Percentiles rank a stretch among this genome's conserved stretches.
Evolutionary conservation across 2,113 vertebrate species (phyloP).

Genomic region (Ciconia maguari): DNA sequence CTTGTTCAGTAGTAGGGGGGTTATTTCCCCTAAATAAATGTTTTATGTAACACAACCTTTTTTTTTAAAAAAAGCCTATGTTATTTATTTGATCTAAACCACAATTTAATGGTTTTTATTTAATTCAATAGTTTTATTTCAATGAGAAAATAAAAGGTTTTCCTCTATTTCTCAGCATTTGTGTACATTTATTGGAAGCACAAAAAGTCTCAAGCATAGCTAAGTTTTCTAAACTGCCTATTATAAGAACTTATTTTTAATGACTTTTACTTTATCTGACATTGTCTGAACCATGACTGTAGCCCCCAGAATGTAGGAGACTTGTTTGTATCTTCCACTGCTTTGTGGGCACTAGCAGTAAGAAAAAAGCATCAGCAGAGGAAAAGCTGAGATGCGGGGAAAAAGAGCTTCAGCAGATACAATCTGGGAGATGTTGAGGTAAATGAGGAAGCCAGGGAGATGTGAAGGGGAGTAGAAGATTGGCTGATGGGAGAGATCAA

Average conservation of each 20-base stretch:
- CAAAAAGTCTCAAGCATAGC: not conserved
- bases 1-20: not conserved
- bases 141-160: not conserved
- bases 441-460: not conserved
- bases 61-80: not conserved
- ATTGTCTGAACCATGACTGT: not conserved
- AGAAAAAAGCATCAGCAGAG: not conserved
- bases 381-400: not conserved
- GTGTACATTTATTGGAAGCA: not conserved
- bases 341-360: not conserved
- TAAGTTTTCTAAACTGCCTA: not conserved
- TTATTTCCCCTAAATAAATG: not conserved
- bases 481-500: not conserved
- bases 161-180: not conserved
- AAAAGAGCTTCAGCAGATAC: not conserved
- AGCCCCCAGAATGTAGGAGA: not conserved
- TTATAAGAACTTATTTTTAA: not conserved
- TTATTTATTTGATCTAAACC: not conserved
- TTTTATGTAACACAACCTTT: not conserved
- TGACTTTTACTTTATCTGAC: not conserved
- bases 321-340: not conserved
- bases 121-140: not conserved
- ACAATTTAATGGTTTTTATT: not conserved
- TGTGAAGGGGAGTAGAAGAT: too few relatives aligned
- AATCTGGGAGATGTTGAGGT: not conserved